Evolutionary conservation across 2,888 invertebrate species (phyloP), one percentile per base, ranked within the genome.

Genomic region (Epistrophe eligans): DNA sequence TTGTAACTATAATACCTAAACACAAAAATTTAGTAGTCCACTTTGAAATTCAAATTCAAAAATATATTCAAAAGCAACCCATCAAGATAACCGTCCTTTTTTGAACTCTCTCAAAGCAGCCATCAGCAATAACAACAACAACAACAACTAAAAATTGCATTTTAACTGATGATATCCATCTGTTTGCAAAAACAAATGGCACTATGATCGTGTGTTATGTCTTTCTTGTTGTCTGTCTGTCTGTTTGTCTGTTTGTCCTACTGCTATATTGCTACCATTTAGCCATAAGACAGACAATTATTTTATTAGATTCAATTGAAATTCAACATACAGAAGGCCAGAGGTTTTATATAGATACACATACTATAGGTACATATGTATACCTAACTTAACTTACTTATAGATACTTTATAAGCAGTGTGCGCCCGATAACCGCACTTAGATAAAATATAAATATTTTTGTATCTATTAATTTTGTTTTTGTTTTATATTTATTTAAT

Each of bases 251-350:
- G 28, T 38, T 15, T 67, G 24, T 52, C 64, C n/a, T n/a, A 4
- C n/a, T 58, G 13, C n/a, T 24, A 52, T 15, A 40, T 32, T 66
- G 67, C 67, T 50, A 32, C 82, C 85, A 87, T 87, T 87, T 82
- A 77, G 82, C 82, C 87, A 62, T 50, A 83, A 87, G 55, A 79
- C 87, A 83, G 71, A 87, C 87, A 87, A 83, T 87, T 87, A 87
- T 87, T 87, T 83, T 87, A 87, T 87, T 87, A 87, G 83, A 87
- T 87, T 79, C 87, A 87, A 87, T 87, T 87, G 87, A 87, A 87
- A 87, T 87, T 87, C 87, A 87, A 66, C 83, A 83, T 76, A 87
- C 85, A 74, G 57, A 70, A 67, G 70, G 74, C 48, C 38, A 55
- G 55, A 32, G 71, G 15, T 43, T 64, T 64, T 35, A 38, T 72